Evolutionary conservation across 2,888 invertebrate species (phyloP), one percentile per base, ranked within the genome.

Genomic region (Ashinkailepas kermadecensis): DNA sequence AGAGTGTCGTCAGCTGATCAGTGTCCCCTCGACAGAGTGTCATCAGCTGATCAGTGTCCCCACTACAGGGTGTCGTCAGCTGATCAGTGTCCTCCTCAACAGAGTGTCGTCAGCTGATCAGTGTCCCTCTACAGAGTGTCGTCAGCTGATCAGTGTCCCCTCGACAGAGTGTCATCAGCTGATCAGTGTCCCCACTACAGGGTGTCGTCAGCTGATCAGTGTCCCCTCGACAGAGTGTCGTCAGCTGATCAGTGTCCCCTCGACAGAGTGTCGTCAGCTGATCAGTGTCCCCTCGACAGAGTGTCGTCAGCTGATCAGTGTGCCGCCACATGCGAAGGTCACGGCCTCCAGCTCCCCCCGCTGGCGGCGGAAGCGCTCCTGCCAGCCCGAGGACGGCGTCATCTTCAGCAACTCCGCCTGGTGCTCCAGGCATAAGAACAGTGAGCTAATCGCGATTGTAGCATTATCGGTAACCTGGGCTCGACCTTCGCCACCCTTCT

Each of bases 361-460:
- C 25, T 87, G 86, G 86, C 87, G 86, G 81, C 87, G 87, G 82
- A 87, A 87, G 82, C 86, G 87, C 81, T 88, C 89, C 8, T 90
- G 90, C 84, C 88, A 88, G 81, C 88, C 89, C 0, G 88, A 88
- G 79, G 89, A 89, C 83, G 89, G 88, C 54, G 88, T 88, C 83
- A 87, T 89, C 79, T 86, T 89, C 83, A 89, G 89, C 81, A 88
- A 88, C 83, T 88, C 89, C 81, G 89, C 87, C 64, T 90, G 90
- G 89, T 90, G 89, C 84, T 87, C 90, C 12, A 87, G 87, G 83
- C 87, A 87, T 81, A 87, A 88, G 83, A 88, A 88, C 84, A 87
- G 89, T 89, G 85, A 85, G 86, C 67, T 10, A 4, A 58, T 11
- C 64, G 10, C n/a, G 64, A 64, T 8, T 2, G 8, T 0, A 21